Base-by-base conservation (phyloP, 2,888 invertebrate genomes). In the Geotrupes spiniger region DNA sequence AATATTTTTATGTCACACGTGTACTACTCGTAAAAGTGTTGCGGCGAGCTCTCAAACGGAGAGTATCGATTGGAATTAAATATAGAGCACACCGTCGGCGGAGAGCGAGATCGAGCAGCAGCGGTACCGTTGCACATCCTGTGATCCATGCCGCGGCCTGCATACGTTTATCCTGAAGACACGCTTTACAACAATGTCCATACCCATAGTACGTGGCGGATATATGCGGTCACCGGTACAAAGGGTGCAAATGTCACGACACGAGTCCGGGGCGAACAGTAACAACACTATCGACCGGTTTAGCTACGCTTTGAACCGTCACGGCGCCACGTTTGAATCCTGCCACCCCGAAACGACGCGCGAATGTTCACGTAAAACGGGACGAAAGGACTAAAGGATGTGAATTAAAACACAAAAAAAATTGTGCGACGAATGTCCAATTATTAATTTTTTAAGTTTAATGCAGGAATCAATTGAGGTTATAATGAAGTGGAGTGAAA, bases 251-350 rank as follows among this genome's bases (percentile, higher is more conserved):
- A 46, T 42, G 42, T 36, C 42, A 31, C 21, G 36, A 33, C 27
- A 43, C 48, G 36, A 38, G 42, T 42, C 49, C 17, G 29, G 36
- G 39, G 41, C 17, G 36, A 46, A 47, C 49, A 38, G 17, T 38
- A 37, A 46, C 46, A 33, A 38, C 44, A 49, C 48, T 53, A 53
- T 53, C 47, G 53, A 53, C 46, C 53, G 42, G 40, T 33, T 39
- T 51, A 47, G 52, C 46, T 46, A 25, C 10, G 25, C 21, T n/a
- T 39, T 37, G 27, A 11, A 12, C 42, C 49, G 46, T 39, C 45
- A 39, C 33, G 25, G 14, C 46, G 53, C 42, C 45, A 42, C 43
- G 6, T 21, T 21, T 43, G 36, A 41, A 14, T 14, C n/a, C 16
- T 11, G 27, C 38, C 29, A 26, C 44, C 14, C 37, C 43, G 28